Conservation (phyloP, 2,888 invertebrate species). For the Dorcus hopei region DNA sequence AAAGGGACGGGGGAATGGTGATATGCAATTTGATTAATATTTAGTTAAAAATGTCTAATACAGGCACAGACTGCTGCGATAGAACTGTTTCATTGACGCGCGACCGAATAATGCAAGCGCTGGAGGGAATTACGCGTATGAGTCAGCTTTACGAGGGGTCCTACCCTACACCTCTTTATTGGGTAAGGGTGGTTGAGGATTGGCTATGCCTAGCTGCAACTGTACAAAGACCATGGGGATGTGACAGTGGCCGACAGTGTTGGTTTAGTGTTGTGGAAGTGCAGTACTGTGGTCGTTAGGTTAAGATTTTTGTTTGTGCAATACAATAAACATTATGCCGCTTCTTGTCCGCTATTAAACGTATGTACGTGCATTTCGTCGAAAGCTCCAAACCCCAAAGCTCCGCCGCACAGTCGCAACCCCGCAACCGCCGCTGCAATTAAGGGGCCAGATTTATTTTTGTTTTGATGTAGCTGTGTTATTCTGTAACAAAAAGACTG, state of each 20-base stretch:
- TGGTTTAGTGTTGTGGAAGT: constrained; percentile 50
- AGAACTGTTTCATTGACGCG: constrained; percentile 15
- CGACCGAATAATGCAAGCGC: constrained; percentile 26
- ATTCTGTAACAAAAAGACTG: constrained; percentile 21
- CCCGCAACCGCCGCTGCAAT: background rate
- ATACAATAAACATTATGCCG: background rate
- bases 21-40: too few species aligned
- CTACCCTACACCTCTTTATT: constrained; percentile 37
- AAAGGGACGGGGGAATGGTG: too few species aligned
- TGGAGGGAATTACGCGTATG: constrained; percentile 41
- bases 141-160: constrained; percentile 39
- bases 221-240: constrained; percentile 44
- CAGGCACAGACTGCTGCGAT: background rate
- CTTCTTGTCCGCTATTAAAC: background rate
- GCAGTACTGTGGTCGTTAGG: constrained; percentile 48
- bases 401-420: too few species aligned
- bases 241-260: constrained; percentile 43
- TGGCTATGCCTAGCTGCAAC: constrained; percentile 45
- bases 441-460: too few species aligned
- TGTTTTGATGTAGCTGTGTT: background rate
- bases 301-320: background rate
- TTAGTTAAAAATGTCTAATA: too few species aligned
- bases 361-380: background rate
- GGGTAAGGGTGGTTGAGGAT: constrained; percentile 40
- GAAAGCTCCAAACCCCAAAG: background rate